These are phyloP conservation scores for Pseudopleuronectes americanus DNA, from an alignment of 2,797 vertebrate genomes.

Conservation along the genomic window DNA sequence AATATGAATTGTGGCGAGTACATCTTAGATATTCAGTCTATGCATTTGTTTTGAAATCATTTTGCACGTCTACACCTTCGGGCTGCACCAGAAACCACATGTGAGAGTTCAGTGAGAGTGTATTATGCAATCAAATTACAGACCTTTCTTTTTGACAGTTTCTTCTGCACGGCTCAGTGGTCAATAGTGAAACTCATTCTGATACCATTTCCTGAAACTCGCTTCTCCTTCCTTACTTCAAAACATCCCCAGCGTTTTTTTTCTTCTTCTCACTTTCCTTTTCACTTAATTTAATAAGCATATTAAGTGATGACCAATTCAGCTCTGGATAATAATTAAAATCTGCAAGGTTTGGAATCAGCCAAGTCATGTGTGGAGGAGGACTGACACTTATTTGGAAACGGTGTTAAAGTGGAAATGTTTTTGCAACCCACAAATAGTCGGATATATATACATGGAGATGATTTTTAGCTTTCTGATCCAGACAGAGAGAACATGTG, in stretches of 20 bases:
- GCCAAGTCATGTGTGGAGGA: neutral
- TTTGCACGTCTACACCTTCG: too few species aligned
- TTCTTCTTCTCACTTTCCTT: neutral
- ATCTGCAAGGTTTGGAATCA: neutral
- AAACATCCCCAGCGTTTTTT: too few species aligned
- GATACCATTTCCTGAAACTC: conserved; percentile 34
- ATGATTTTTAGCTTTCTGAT: neutral
- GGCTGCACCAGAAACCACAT: too few species aligned
- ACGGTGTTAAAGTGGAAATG: neutral
- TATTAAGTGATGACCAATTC: neutral
- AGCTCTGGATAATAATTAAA: neutral
- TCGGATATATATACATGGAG: neutral
- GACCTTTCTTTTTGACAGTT: neutral
- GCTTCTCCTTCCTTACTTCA: conserved; percentile 36
- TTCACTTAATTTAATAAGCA: conserved; percentile 1
- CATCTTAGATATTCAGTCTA: too few species aligned
- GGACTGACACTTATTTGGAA: conserved; percentile 6
- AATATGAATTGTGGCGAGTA: too few species aligned
- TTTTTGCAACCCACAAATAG: neutral
- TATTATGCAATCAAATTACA: too few species aligned
- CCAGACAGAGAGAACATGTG: neutral
- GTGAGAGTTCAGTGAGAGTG: too few species aligned
- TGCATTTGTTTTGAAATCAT: too few species aligned
- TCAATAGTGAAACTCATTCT: conserved; percentile 16
- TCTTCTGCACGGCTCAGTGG: conserved; percentile 5